Evolutionary conservation across 2,113 vertebrate species (phyloP).

Genomic region (Campylomormyrus numenius): DNA sequence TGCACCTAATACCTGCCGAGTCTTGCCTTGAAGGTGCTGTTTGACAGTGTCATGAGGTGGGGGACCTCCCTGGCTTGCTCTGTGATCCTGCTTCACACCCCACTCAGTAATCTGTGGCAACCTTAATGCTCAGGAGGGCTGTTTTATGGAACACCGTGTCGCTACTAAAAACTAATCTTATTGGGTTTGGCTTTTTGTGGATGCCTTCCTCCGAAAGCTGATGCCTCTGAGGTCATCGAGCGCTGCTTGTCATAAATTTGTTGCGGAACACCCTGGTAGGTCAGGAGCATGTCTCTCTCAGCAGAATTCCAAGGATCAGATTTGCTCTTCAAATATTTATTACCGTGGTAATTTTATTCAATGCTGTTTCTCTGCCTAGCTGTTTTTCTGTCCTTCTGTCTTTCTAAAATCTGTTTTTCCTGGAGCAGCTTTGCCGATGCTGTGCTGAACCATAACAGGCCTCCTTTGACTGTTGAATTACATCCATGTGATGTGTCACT

Average conservation of each 20-base stretch:
- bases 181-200: neutral
- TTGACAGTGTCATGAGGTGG: neutral
- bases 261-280: neutral
- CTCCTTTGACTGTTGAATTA: neutral
- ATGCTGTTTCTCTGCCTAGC: neutral
- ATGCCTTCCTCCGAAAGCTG: neutral
- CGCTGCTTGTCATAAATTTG: neutral
- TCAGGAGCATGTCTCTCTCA: neutral
- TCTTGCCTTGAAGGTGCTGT: neutral
- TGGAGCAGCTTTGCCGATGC: neutral
- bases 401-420: conserved; percentile 2
- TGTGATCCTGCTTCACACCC: neutral
- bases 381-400: conserved; percentile 6
- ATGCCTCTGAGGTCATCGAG: neutral
- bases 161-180: neutral
- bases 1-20: neutral
- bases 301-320: neutral
- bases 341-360: neutral
- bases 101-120: neutral
- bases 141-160: neutral
- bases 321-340: neutral
- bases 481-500: neutral
- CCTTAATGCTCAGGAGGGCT: neutral
- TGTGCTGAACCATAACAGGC: neutral
- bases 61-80: neutral